Conservation (phyloP, 2,888 invertebrate species). For the Neoascia interrupta region DNA sequence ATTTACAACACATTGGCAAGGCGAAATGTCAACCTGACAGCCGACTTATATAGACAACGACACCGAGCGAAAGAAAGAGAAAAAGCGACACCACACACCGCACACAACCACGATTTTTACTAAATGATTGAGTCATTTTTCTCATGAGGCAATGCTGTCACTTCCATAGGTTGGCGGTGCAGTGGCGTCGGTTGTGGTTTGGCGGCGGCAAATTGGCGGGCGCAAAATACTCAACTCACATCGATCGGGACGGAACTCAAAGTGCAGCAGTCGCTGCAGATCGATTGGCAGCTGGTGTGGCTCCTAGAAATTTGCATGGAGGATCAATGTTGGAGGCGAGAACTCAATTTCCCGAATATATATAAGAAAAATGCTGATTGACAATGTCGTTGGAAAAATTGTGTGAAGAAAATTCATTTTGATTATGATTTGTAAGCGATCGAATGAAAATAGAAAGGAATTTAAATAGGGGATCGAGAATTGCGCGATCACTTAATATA, state of each 20-base stretch:
- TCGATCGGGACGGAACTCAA: conserved; percentile 8
- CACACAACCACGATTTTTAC: conserved; percentile 11
- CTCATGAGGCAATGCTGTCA: conserved; percentile 67
- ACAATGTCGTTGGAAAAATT: conserved; percentile 62
- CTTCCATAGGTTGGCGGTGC: conserved; percentile 19
- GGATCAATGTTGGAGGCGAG: conserved; percentile 63
- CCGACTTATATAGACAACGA: conserved; percentile 64
- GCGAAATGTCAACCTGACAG: conserved; percentile 68
- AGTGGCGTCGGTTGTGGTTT: conserved; percentile 37
- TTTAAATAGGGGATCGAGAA: conserved; percentile 25
- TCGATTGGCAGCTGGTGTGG: conserved; percentile 6
- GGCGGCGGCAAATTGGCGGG: conserved; percentile 67
- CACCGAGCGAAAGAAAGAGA: conserved; percentile 34
- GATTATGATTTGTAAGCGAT: conserved; percentile 66
- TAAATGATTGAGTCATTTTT: conserved; percentile 70
- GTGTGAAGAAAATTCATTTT: conserved; percentile 59
- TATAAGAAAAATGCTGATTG: conserved; percentile 45
- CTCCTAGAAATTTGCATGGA: conserved; percentile 52
- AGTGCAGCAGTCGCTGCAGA: conserved; percentile 14
- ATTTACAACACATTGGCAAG: conserved; percentile 65
- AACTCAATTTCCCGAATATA: conserved; percentile 59
- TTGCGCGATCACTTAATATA: conserved; percentile 47
- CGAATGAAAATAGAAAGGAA: conserved; percentile 66
- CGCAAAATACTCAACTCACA: conserved; percentile 42
- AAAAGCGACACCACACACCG: not conserved